Evolutionary conservation across 2,113 vertebrate genomes (phyloP), one percentile per base, ranked within the genome.

Genomic region (Cyprinus carpio): DNA sequence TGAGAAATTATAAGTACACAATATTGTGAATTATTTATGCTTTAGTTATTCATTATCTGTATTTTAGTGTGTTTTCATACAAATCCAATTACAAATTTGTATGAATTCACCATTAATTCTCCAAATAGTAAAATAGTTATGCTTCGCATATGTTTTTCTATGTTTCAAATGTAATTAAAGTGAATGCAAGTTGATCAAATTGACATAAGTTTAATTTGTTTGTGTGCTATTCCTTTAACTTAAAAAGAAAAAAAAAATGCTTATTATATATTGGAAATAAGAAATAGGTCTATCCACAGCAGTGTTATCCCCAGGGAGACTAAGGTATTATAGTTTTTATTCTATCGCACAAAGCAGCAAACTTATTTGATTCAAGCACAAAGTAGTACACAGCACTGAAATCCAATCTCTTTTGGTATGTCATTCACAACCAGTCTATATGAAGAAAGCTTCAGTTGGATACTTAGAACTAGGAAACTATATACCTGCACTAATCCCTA

Each of bases 361-460:
- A 71, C 67, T 40, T 7, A 43, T 60, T 40, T 37, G 31, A 60
- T 62, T 79, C 15, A 0, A 78, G 11, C 31, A 40, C 18, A 60
- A 37, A 75, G 72, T 75, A 27, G 8, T 43, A 83, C 37, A 58
- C 34, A 62, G 7, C 31, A 25, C 54, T 37, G 11, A 79, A 79
- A 79, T 40, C 31, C 76, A 29, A 37, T n/a, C 31, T 37, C 18
- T 37, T 37, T 60, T 78, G 54, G 1, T 65, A 11, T 43, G n/a
- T 12, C 16, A 69, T 67, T 72, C 25, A 74, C 37, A 49, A 11
- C 7, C 31, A 64, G 27, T 75, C 87, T 81, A 76, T 20, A 72
- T 78, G 75, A 25, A 34, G 49, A 84, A 79, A 43, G 71, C 81
- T 87, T 90, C 82, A 60, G 82, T 83, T 60, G 71, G 81, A 77